Base-by-base conservation (phyloP, 2,797 vertebrate genomes). In the Enteromius mattozi region DNA sequence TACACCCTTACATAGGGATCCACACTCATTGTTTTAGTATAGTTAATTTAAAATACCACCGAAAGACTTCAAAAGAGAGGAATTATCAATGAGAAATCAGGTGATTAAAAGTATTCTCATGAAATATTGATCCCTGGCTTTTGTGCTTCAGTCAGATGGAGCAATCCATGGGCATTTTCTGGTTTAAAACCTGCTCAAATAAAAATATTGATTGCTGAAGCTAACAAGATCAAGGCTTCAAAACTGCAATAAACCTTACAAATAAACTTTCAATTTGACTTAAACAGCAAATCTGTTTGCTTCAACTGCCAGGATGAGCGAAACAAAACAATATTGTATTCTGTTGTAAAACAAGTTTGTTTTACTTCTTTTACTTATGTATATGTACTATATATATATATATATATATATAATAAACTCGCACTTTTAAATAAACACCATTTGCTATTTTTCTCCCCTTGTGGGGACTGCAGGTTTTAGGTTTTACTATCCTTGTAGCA, bases 161-260 rank as follows among this genome's bases (percentile, higher is more conserved):
- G 72, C 63, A 80, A 83, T 87, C 80, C 79, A 79, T 76, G 14
- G 9, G 74, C 68, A 85, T 82, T 83, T 86, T 84, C 79, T 81
- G 56, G 56, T 85, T 89, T 84, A 51, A 85, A 82, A 88, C 84
- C 82, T 76, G 74, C 86, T 79, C 72, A 86, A 89, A 91, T 81
- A 81, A 86, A 88, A 87, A 27, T 86, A 88, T 87, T 88, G 85
- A 91, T 91, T 90, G 87, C 74, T 77, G 80, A 84, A 88, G 81
- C 83, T 81, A 87, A 83, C 85, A 89, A 88, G 81, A 86, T 86
- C 80, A 65, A 68, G 69, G 69, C 78, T 59, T 87, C 37, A 47
- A 74, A 79, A 72, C 63, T 78, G 40, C 63, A 87, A 10, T 78
- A 65, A 37, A 86, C 78, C 56, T 81, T 59, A 51, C 61, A 86